A percentile compares a stretch with the other conserved stretches of the same genome.
Evolutionary conservation across 2,113 vertebrate species (phyloP).

Genomic region (Oryzias curvinotus): DNA sequence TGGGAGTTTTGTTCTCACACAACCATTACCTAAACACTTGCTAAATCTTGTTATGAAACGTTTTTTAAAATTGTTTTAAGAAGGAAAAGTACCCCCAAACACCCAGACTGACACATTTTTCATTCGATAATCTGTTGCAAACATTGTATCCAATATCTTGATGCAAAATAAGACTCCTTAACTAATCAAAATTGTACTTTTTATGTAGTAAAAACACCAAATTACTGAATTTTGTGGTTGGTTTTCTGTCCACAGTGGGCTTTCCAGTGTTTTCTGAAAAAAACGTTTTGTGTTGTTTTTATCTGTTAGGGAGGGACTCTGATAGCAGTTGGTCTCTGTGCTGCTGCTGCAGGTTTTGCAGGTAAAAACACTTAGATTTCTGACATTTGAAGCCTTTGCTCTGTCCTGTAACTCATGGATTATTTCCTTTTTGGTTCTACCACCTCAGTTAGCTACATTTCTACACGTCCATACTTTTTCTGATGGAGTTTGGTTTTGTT

Average conservation of each 20-base stretch:
- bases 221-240: neutral
- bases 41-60: neutral
- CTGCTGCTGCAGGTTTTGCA: slow-evolving; percentile 88
- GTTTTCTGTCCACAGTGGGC: neutral
- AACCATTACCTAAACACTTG: neutral
- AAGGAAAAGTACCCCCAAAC: no score
- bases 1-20: no score
- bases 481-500: neutral
- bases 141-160: no score
- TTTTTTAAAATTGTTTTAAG: neutral
- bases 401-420: neutral
- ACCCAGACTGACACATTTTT: no score
- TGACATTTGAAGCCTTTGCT: neutral
- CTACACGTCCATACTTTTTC: neutral
- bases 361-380: slow-evolving; percentile 70
- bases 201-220: no score
- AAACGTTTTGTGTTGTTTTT: neutral
- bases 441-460: slow-evolving; percentile 1
- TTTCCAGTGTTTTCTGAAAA: neutral
- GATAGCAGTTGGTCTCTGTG: slow-evolving; percentile 88
- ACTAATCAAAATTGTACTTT: no score
- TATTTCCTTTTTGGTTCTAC: neutral
- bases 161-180: no score
- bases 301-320: slow-evolving; percentile 79
- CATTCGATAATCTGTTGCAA: no score